A percentile compares a stretch with the other conserved stretches of the same genome.
These are phyloP conservation scores for Psilopsiagon aurifrons DNA, from an alignment of 2,113 vertebrate species.

Conservation along the genomic window DNA sequence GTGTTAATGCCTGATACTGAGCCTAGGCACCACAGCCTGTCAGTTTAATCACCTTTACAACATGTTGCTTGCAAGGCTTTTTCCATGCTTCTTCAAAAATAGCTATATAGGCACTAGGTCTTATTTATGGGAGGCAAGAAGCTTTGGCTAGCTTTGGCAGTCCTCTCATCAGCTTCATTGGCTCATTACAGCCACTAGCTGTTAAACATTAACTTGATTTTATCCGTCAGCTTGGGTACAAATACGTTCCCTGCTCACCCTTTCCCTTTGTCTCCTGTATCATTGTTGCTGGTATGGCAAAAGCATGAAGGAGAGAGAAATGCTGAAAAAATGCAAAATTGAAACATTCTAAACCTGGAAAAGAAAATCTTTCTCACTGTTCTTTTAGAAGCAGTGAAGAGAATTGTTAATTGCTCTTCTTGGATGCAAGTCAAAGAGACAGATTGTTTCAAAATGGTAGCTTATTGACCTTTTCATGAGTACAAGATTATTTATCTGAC, in stretches of 20 bases:
- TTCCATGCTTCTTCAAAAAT: neutral
- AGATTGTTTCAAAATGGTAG: conserved; percentile 34
- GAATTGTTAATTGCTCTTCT: conserved; percentile 51
- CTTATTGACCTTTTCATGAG: conserved; percentile 62
- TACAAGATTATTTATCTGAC: conserved; percentile 54
- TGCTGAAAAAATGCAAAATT: neutral
- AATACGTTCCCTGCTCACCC: neutral
- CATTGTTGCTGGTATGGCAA: neutral
- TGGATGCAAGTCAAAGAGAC: neutral
- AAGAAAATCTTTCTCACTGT: neutral
- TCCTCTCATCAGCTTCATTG: neutral
- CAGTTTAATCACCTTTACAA: neutral
- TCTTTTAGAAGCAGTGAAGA: neutral
- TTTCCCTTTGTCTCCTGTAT: neutral
- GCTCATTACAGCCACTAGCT: neutral
- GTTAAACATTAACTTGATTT: neutral
- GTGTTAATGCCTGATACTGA: neutral
- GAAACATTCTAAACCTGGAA: neutral
- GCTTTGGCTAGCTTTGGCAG: neutral
- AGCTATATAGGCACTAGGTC: neutral
- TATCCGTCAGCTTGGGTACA: neutral
- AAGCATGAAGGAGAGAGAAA: neutral
- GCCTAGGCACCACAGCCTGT: neutral
- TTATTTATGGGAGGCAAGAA: neutral
- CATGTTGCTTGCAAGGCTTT: neutral